A percentile compares a stretch with the other conserved stretches of the same genome.
Conservation (phyloP, 2,888 invertebrate species). For the Lapara coniferarum region DNA sequence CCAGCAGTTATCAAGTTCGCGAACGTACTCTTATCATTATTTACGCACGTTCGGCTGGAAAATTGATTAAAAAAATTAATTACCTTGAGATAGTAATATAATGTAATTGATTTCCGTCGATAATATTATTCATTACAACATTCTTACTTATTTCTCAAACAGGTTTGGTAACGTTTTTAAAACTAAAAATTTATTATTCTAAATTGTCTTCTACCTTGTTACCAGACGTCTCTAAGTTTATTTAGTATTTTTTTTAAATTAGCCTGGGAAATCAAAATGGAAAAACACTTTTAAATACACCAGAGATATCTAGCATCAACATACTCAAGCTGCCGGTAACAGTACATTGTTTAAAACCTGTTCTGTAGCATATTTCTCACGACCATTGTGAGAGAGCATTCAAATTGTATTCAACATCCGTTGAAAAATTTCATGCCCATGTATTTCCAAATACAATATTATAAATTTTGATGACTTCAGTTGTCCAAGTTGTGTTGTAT, state of each 20-base stretch:
- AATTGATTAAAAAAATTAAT: constrained; percentile 5
- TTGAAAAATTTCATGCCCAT: constrained; percentile 27
- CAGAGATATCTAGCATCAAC: no score
- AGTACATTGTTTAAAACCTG: constrained; percentile 18
- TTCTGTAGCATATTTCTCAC: constrained; percentile 7
- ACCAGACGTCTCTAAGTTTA: no score
- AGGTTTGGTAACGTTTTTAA: no score
- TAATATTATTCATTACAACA: background rate
- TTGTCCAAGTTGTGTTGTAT: no score
- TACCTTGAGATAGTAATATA: background rate
- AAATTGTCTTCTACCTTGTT: no score
- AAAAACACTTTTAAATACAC: no score
- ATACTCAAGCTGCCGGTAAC: no score
- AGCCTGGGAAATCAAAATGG: no score
- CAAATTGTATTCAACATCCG: constrained; percentile 19
- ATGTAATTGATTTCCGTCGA: background rate
- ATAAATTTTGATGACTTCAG: no score
- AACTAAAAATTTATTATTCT: background rate
- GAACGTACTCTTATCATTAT: constrained; percentile 5
- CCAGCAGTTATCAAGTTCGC: background rate
- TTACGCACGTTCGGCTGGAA: background rate
- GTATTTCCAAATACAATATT: background rate
- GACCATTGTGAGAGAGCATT: constrained; percentile 31
- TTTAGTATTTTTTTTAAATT: no score
- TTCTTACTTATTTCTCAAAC: no score